Evolutionary conservation across 2,797 vertebrate species (phyloP).

Genomic region (Clarias platycephalus): DNA sequence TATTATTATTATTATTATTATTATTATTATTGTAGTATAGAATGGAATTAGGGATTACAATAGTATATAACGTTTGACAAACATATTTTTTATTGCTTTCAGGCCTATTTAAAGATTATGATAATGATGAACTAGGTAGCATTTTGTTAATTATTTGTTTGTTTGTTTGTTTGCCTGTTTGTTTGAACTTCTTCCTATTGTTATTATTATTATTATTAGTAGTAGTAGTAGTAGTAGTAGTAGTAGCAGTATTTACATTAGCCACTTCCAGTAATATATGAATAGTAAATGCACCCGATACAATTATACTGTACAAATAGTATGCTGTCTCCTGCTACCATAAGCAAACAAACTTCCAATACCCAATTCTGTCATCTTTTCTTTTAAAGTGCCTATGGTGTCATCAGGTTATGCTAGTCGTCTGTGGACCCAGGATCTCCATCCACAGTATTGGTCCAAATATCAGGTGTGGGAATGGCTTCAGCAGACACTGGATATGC

Average conservation of each 20-base stretch:
- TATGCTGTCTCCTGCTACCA: neutral
- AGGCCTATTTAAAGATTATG: neutral
- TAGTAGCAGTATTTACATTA: neutral
- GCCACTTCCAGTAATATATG: neutral
- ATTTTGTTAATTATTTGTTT: no score
- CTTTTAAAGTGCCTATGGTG: constrained; percentile 64
- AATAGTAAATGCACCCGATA: neutral
- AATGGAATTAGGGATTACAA: neutral
- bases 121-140: neutral
- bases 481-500: constrained; percentile 93
- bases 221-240: neutral
- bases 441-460: constrained; percentile 94
- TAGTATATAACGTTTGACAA: neutral
- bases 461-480: constrained; percentile 99
- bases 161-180: no score
- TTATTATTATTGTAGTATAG: neutral
- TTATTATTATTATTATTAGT: neutral
- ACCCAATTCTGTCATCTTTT: neutral
- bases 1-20: neutral
- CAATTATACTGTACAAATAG: neutral
- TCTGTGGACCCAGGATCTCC: constrained; percentile 87
- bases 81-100: neutral
- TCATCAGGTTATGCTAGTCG: constrained; percentile 77
- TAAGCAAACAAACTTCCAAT: neutral
- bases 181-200: neutral